Conservation (phyloP, 1,140 invertebrate species). For the Platorchestia sp. region DNA sequence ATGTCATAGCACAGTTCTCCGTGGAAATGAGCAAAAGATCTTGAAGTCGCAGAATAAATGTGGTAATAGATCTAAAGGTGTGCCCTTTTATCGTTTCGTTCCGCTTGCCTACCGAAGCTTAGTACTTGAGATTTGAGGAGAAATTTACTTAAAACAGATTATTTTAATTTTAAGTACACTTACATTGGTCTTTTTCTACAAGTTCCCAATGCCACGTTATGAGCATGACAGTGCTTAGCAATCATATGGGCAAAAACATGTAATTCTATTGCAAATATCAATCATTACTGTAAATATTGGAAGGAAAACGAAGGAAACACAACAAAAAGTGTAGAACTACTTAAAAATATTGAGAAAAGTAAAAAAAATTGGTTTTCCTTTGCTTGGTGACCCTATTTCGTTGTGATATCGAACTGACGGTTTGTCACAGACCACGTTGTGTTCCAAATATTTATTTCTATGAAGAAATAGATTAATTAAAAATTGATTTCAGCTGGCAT, state of each 20-base stretch:
- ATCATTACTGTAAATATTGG: no score
- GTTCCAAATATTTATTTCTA: neutral
- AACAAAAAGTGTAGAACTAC: no score
- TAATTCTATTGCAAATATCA: no score
- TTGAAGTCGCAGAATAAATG: neutral
- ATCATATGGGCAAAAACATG: no score
- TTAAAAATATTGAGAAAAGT: neutral
- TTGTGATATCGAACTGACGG: neutral
- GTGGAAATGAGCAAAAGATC: slow-evolving; percentile 15
- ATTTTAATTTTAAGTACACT: neutral
- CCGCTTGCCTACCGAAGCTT: neutral
- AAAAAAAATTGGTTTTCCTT: neutral
- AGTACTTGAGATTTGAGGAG: neutral
- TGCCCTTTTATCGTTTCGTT: neutral
- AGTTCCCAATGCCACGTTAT: neutral
- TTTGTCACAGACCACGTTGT: neutral
- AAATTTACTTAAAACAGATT: neutral
- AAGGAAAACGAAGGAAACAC: no score
- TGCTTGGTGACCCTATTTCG: neutral
- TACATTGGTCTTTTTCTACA: neutral
- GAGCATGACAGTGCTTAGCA: neutral
- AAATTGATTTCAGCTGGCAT: neutral
- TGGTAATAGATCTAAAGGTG: neutral
- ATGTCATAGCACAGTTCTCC: slow-evolving; percentile 18
- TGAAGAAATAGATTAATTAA: neutral